These are phyloP conservation scores for Ranitomeya variabilis DNA, from an alignment of 2,113 vertebrate species.

Conservation along the genomic window DNA sequence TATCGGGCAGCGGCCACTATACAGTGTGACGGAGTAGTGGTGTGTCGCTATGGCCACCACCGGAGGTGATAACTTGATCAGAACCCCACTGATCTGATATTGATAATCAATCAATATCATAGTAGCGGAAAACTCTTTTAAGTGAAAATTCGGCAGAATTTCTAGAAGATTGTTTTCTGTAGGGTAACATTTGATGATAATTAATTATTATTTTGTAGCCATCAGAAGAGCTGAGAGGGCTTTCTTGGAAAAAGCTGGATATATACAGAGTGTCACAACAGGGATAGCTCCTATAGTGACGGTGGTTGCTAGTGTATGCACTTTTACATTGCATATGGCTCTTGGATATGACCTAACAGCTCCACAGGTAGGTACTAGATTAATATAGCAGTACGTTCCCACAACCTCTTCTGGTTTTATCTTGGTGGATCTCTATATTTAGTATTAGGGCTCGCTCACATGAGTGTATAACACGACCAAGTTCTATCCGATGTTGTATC, in stretches of 20 bases:
- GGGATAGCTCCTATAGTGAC: constrained; percentile 76
- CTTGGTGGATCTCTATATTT: not conserved
- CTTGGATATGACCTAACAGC: constrained; percentile 78
- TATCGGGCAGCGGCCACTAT: too few relatives aligned
- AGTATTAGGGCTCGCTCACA: too few relatives aligned
- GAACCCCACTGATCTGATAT: too few relatives aligned
- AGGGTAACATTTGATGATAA: not conserved
- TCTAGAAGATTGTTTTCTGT: not conserved
- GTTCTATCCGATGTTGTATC: too few relatives aligned
- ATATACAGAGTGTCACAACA: constrained; percentile 76
- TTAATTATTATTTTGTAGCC: constrained; percentile 61
- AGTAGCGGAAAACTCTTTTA: too few relatives aligned
- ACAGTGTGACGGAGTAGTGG: too few relatives aligned
- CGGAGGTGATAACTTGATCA: too few relatives aligned
- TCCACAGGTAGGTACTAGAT: constrained; percentile 70
- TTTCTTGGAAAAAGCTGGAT: constrained; percentile 74
- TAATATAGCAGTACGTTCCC: too few relatives aligned
- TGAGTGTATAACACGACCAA: too few relatives aligned
- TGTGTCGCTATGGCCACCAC: too few relatives aligned
- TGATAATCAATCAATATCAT: too few relatives aligned
- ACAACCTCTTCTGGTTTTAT: not conserved
- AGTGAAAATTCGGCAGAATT: not conserved
- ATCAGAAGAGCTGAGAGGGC: constrained; percentile 73
- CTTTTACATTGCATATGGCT: constrained; percentile 80
- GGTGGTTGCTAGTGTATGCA: constrained; percentile 79